Percentiles rank a stretch among this genome's conserved stretches.
Evolutionary conservation across 1,140 invertebrate genomes (phyloP).

Genomic region (Pectinophora gossypiella): DNA sequence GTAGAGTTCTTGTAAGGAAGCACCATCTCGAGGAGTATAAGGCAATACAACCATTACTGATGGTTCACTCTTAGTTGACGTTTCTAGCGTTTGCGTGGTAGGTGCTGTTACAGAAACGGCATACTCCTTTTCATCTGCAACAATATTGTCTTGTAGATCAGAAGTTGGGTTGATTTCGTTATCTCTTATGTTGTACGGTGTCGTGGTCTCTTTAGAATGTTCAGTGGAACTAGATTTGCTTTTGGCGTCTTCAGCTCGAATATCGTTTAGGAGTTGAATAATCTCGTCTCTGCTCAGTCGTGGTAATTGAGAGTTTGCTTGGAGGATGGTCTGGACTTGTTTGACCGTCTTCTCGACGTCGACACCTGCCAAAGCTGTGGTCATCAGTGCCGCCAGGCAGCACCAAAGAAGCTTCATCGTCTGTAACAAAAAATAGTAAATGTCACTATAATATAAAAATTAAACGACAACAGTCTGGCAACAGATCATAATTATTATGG

Average conservation of each 20-base stretch:
- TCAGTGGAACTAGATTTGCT: conserved; percentile 27
- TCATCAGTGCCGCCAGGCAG: conserved; percentile 29
- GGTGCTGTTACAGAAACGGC: conserved; percentile 10
- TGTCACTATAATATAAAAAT: too few relatives aligned
- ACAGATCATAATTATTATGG: too few relatives aligned
- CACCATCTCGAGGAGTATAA: conserved; percentile 62
- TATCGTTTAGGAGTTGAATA: conserved; percentile 77
- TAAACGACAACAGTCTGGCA: too few relatives aligned
- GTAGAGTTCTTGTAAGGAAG: conserved; percentile 63
- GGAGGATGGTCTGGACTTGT: conserved; percentile 77
- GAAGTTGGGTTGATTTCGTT: conserved; percentile 39
- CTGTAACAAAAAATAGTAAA: conserved; percentile 38
- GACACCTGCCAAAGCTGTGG: conserved; percentile 29
- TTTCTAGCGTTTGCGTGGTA: conserved; percentile 28
- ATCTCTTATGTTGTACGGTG: conserved; percentile 32
- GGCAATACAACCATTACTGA: conserved; percentile 58
- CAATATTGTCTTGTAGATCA: conserved; percentile 21
- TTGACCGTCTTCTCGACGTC: conserved; percentile 75
- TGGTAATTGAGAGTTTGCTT: conserved; percentile 75
- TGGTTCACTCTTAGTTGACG: conserved; percentile 42
- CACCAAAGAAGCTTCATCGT: conserved; percentile 53
- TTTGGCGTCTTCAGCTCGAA: conserved; percentile 72
- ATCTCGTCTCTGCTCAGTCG: conserved; percentile 77
- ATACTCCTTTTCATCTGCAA: conserved; percentile 14
- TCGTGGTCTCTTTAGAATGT: conserved; percentile 22